These are phyloP conservation scores for Nomia melanderi DNA, from an alignment of 1,140 invertebrate genomes.

Conservation along the genomic window DNA sequence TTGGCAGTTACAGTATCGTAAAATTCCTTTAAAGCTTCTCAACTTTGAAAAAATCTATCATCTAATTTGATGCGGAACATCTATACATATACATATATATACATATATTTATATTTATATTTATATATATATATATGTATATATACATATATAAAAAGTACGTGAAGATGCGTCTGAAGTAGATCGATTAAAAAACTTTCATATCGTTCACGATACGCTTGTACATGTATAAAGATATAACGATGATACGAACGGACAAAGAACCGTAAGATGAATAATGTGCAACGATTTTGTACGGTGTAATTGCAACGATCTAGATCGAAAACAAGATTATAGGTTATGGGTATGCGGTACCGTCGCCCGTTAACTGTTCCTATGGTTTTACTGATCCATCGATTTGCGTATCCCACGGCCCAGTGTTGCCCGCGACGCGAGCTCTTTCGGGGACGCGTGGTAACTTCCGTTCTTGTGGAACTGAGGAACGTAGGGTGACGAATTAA, in stretches of 20 bases:
- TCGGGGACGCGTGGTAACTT: constrained; percentile 11
- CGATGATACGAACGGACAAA: constrained; percentile 28
- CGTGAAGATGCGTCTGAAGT: not conserved
- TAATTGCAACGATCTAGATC: constrained; percentile 1
- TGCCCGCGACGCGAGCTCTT: constrained; percentile 10
- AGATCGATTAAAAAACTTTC: constrained; percentile 31
- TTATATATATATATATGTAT: too few relatives aligned
- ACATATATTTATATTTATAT: too few relatives aligned
- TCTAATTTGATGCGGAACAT: constrained; percentile 29
- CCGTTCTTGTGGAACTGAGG: constrained; percentile 25
- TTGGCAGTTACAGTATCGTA: constrained; percentile 35
- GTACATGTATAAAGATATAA: not conserved
- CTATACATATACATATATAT: constrained; percentile 18
- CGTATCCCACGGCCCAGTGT: constrained; percentile 19
- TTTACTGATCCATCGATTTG: constrained; percentile 41
- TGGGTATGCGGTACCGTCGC: not conserved
- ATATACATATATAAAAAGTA: too few relatives aligned
- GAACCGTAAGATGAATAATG: constrained; percentile 7
- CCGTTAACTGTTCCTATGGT: not conserved
- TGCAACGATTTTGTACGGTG: constrained; percentile 32
- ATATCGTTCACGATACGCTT: constrained; percentile 19
- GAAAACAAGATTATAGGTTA: constrained; percentile 17
- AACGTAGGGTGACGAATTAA: constrained; percentile 1
- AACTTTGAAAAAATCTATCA: constrained; percentile 21
- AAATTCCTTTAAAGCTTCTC: constrained; percentile 31